Conservation (phyloP, 2,797 vertebrate species). For the Oophaga sylvatica region DNA sequence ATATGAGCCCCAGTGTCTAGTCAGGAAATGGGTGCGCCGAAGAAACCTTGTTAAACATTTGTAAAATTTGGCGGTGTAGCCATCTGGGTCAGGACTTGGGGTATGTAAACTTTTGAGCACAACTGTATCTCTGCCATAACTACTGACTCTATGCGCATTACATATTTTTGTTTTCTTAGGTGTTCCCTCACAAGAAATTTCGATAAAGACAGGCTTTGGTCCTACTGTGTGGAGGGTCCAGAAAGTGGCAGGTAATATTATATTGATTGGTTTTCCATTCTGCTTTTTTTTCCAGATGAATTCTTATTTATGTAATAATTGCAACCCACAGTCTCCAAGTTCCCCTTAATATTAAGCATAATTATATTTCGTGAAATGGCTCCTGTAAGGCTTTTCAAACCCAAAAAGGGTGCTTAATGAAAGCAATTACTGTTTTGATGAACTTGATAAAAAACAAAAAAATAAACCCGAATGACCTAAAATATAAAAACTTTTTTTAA, state of each 20-base stretch:
- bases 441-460: no score
- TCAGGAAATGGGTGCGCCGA: no score
- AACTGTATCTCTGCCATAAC: neutral
- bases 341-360: neutral
- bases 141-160: neutral
- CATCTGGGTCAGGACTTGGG: no score
- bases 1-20: no score
- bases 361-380: neutral
- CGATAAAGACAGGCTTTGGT: slow-evolving; percentile 67
- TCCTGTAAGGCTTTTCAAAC: neutral
- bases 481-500: no score
- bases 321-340: neutral
- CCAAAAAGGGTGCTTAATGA: neutral
- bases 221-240: slow-evolving; percentile 65
- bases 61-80: no score
- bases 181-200: slow-evolving; percentile 70
- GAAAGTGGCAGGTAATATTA: slow-evolving; percentile 66
- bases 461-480: no score
- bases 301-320: neutral
- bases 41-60: no score
- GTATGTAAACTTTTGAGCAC: no score
- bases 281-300: neutral
- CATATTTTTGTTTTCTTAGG: slow-evolving; percentile 62
- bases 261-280: neutral
- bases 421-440: no score